These are phyloP conservation scores for Emesis russula DNA, from an alignment of 2,888 invertebrate species.

Conservation along the genomic window DNA sequence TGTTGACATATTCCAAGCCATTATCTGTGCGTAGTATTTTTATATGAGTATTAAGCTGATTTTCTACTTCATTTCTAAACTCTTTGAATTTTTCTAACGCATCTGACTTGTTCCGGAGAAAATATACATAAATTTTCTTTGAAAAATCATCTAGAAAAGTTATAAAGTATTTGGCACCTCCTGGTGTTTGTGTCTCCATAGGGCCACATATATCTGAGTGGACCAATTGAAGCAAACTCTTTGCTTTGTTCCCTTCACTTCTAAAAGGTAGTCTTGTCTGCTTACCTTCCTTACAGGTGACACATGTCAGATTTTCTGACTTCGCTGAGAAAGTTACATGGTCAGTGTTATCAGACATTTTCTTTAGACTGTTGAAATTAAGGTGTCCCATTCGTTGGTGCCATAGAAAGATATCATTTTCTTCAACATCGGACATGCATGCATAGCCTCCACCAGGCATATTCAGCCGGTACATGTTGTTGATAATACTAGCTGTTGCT, in stretches of 20 bases:
- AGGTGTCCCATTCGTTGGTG: slow-evolving; percentile 72
- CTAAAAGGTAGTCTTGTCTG: slow-evolving; percentile 58
- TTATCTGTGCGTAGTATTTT: slow-evolving; percentile 71
- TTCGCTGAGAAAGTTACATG: slow-evolving; percentile 37
- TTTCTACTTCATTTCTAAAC: slow-evolving; percentile 37
- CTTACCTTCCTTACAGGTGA: slow-evolving; percentile 57
- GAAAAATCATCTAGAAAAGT: slow-evolving; percentile 71
- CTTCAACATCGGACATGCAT: neutral
- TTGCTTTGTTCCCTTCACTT: slow-evolving; percentile 28
- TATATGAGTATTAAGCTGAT: slow-evolving; percentile 45
- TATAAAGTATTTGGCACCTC: slow-evolving; percentile 68
- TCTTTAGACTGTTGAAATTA: slow-evolving; percentile 66
- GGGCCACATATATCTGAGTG: slow-evolving; percentile 76
- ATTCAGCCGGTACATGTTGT: slow-evolving; percentile 79
- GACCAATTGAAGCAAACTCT: slow-evolving; percentile 48
- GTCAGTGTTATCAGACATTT: slow-evolving; percentile 54
- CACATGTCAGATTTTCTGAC: slow-evolving; percentile 40
- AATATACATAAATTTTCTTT: slow-evolving; percentile 67
- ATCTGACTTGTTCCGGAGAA: slow-evolving; percentile 8
- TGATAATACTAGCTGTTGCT: slow-evolving; percentile 55
- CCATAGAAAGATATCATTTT: no score
- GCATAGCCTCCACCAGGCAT: slow-evolving; percentile 38
- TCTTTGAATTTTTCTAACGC: slow-evolving; percentile 43
- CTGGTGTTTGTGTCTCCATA: slow-evolving; percentile 67
- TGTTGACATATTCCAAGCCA: slow-evolving; percentile 75